Evolutionary conservation across 2,888 invertebrate genomes (phyloP).

Genomic region (Rhagonycha fulva): DNA sequence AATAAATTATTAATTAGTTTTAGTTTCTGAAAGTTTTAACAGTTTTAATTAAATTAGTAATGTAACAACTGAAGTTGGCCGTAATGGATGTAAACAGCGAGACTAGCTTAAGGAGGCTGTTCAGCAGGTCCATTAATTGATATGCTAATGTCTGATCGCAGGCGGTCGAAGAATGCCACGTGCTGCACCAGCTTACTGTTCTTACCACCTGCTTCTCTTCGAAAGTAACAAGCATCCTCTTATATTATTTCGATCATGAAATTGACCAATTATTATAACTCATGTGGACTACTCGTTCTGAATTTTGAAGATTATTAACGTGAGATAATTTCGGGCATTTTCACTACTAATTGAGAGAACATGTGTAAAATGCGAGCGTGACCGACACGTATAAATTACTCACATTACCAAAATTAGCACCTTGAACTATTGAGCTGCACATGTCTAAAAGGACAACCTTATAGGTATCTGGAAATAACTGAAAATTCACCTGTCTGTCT

Average conservation of each 20-base stretch:
- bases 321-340: background rate
- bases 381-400: constrained; percentile 30
- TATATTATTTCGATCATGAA: background rate
- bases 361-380: constrained; percentile 27
- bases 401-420: constrained; percentile 35
- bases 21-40: background rate
- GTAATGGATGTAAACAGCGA: constrained; percentile 41
- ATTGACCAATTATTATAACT: constrained; percentile 9
- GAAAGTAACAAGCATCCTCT: constrained; percentile 9
- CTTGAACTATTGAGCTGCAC: constrained; percentile 21
- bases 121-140: constrained; percentile 52
- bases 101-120: constrained; percentile 56
- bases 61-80: constrained; percentile 8
- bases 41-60: background rate
- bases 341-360: background rate
- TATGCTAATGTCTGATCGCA: constrained; percentile 46
- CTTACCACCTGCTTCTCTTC: constrained; percentile 23
- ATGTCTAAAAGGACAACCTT: constrained; percentile 11
- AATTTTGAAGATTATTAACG: background rate
- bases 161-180: constrained; percentile 41
- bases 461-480: constrained; percentile 1
- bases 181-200: constrained; percentile 34
- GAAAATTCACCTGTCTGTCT: background rate
- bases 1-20: background rate
- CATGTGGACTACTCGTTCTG: background rate